Evolutionary conservation across 2,797 vertebrate genomes (phyloP), one percentile per base, ranked within the genome.

Genomic region (Sphenopsis melanotis): DNA sequence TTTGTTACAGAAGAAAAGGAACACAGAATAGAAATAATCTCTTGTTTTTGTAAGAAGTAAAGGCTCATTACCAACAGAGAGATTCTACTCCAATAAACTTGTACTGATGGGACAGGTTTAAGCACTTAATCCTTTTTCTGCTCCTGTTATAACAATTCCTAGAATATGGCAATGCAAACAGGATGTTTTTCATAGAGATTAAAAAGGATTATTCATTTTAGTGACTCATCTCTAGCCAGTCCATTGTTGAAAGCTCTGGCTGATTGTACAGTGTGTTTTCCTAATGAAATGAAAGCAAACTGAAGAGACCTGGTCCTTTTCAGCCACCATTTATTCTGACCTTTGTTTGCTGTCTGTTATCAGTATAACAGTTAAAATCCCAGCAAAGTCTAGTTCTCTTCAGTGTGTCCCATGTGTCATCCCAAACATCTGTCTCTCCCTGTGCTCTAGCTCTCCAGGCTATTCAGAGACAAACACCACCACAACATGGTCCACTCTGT

Each of bases 161-260:
- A 94, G 57, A 94, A 95, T 85, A 94, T 81, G 93, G 80, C 87
- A 77, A 83, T 84, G 88, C 64, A 93, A 95, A 94, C 95, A 95
- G 94, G 92, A 97, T 87, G 94, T 95, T 97, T 97, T 96, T 94
- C 44, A 37, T 50, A 75, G 87, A 95, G 95, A 96, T 93, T 95
- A 96, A 89, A 82, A 90, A 91, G 93, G 87, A 95, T 97, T 94
- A 94, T 90, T 78, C 74, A 74, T 89, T 95, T 90, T 85, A 79
- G 76, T 96, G 94, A 97, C 90, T 96, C 97, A 97, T 95, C 84
- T 84, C 61, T 68, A 79, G 47, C 87, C 87, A 93, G 72, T 63
- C 89, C 65, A 74, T 89, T 70, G 77, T 91, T 84, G 76, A 94
- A 95, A 95, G 75, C 81, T 24, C 52, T 65, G 78, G 64, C n/a